Conservation (phyloP, 2,888 invertebrate genomes). For the Drosophila basisetae region DNA sequence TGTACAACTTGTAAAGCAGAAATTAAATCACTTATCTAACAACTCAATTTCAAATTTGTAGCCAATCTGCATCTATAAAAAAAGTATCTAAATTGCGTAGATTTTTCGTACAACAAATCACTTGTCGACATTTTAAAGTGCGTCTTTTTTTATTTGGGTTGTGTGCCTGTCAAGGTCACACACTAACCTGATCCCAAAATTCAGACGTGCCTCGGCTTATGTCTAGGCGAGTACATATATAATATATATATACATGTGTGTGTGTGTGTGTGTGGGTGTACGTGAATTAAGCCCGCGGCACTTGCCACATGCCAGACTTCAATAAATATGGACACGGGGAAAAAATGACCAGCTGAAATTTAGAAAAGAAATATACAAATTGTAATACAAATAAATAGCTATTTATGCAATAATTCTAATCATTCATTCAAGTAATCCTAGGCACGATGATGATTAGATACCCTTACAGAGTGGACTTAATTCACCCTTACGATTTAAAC, state of each 20-base stretch:
- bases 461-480: neutral
- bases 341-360: neutral
- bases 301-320: constrained; percentile 39
- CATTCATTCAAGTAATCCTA: neutral
- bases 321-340: neutral
- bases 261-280: neutral
- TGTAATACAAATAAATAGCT: neutral
- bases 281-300: constrained; percentile 29
- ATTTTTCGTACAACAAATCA: neutral
- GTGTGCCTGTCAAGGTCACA: constrained; percentile 40
- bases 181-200: constrained; percentile 28
- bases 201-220: constrained; percentile 16
- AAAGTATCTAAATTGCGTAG: neutral
- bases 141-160: constrained; percentile 3
- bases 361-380: neutral
- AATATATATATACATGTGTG: too few relatives aligned
- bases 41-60: neutral
- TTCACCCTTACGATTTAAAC: neutral
- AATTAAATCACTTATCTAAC: neutral
- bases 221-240: neutral
- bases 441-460: neutral
- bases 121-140: neutral
- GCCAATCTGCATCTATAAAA: neutral
- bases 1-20: neutral
- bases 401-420: neutral